phyloP scores from a whole-genome alignment of 1,140 invertebrate species.

The Andricus grossulariae region DNA sequence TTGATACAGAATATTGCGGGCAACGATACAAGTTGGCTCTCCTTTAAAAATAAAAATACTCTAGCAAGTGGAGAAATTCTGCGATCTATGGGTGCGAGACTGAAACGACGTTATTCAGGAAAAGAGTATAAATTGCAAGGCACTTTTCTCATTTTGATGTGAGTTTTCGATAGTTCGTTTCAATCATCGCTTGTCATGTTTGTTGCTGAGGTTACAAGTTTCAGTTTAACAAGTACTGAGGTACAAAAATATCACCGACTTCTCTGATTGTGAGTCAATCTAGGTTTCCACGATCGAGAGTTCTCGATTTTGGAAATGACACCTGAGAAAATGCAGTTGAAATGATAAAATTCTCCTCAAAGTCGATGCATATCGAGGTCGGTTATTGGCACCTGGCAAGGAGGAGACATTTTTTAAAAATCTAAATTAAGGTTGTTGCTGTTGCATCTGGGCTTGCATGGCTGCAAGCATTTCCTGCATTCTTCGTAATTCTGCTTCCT shows the following conservation, averaged over 20 bases:
- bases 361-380: background rate
- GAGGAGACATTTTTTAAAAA: conserved; percentile 29
- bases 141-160: conserved; percentile 56
- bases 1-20: background rate
- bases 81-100: background rate
- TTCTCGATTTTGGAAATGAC: background rate
- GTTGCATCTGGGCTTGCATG: conserved; percentile 94
- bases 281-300: background rate
- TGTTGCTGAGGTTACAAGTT: conserved; percentile 37
- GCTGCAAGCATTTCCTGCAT: conserved; percentile 97
- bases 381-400: conserved; percentile 69
- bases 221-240: conserved; percentile 38
- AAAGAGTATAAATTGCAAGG: conserved; percentile 53
- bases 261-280: background rate
- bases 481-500: conserved; percentile 91
- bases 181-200: conserved; percentile 44
- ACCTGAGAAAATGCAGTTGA: background rate
- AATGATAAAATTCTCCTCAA: conserved; percentile 8
- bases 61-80: background rate
- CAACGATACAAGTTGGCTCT: background rate
- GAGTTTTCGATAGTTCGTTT: conserved; percentile 21
- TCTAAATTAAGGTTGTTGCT: conserved; percentile 78
- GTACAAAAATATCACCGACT: conserved; percentile 38
- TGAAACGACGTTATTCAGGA: conserved; percentile 18
- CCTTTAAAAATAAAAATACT: background rate